Evolutionary conservation across 92 coral and sea anemone genomes (phyloP), one percentile per base, ranked within the genome.

Genomic region (Actinernus sp.): DNA sequence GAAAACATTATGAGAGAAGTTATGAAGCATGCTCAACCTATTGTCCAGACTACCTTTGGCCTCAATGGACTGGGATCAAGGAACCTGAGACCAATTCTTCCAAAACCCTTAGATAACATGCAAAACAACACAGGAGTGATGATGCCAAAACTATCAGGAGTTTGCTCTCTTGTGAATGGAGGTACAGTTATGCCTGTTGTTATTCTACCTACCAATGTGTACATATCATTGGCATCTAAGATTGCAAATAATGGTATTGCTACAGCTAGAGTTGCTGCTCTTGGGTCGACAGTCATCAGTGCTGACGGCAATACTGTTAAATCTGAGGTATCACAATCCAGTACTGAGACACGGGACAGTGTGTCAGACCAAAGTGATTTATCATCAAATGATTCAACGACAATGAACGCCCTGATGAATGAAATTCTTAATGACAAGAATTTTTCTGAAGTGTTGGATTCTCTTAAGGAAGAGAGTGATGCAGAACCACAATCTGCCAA

Each of bases 1-100:
- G 93, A 95, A 51, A 95, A 91, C 43, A 73, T 95, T 14, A 69
- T 95, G 79, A 84, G 85, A 23, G 96, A 95, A 37, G 85, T 95
- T 3, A 65, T 95, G 89, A 95, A 84, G 44, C 90, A 92, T 39
- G 88, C 96, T 1, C 87, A 73, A 48, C 93, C 84, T 31, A 32
- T 62, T 11, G 41, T 87, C 49, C 89, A 68, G 27, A 81, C 75
- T 37, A 73, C 93, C 2, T 55, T 53, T 30, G 61, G 46, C 22
- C 20, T 31, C 3, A 59, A 76, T 11, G 82, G 69, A 4, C 57
- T 62, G 21, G 32, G 24, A 5, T 49, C 86, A 55, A 78, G 75
- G 13, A 90, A 77, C 20, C 73, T 95, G 36, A 84, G 99, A 26
- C 97, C 90, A 1, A 95, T 95, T 36, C 76, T 91, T 31, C 99